These are phyloP conservation scores for Notospermus geniculatus DNA, from an alignment of 1,140 invertebrate species.

Conservation along the genomic window DNA sequence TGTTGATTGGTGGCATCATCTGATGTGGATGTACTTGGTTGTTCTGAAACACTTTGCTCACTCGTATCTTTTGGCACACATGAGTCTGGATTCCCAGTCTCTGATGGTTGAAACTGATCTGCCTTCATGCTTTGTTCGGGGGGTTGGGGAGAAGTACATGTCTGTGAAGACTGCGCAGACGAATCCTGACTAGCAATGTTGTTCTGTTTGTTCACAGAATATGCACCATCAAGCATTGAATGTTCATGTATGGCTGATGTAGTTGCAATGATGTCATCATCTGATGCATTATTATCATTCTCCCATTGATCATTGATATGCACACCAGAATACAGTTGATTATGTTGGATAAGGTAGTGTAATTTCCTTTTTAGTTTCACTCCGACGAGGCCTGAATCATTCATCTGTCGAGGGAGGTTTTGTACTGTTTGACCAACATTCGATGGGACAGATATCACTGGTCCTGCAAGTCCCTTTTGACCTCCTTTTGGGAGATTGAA, in stretches of 20 bases:
- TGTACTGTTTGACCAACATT: conserved; percentile 3
- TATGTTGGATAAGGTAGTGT: not conserved
- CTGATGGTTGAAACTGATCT: not conserved
- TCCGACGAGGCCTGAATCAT: not conserved
- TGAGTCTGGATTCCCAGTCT: conserved; percentile 8
- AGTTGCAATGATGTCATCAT: not conserved
- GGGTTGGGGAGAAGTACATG: not conserved
- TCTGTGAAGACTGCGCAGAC: not conserved
- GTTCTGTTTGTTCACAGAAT: not conserved
- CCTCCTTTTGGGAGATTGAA: conserved; percentile 1
- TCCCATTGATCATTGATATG: conserved; percentile 1
- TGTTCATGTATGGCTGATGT: not conserved
- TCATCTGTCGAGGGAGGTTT: not conserved
- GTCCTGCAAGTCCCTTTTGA: not conserved
- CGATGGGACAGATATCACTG: not conserved
- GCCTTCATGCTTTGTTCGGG: not conserved
- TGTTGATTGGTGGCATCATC: conserved; percentile 1
- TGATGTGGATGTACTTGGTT: too few species aligned
- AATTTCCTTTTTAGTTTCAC: conserved; percentile 11
- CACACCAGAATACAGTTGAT: conserved; percentile 3
- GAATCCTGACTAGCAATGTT: not conserved
- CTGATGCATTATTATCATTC: not conserved
- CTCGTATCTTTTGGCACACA: not conserved
- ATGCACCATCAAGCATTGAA: not conserved
- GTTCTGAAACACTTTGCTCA: conserved; percentile 4